phyloP scores from a whole-genome alignment of 2,888 invertebrate genomes.

The Rhagium mordax region DNA sequence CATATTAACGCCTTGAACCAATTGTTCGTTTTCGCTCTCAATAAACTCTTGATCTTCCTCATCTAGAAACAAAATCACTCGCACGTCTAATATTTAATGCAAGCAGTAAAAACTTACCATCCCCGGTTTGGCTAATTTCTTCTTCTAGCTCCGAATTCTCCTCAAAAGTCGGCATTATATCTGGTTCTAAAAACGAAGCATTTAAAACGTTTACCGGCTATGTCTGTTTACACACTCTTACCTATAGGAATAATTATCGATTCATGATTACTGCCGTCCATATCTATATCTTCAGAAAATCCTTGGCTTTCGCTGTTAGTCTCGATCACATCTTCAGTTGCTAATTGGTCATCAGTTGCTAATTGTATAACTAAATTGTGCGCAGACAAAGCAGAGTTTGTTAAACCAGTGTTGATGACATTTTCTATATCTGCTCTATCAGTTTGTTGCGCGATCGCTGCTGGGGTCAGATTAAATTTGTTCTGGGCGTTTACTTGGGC shows the following conservation, averaged over 20 bases:
- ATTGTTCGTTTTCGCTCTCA: slow-evolving; percentile 38
- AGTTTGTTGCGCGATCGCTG: slow-evolving; percentile 79
- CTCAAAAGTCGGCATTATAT: slow-evolving; percentile 3
- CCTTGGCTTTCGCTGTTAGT: slow-evolving; percentile 53
- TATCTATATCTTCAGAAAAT: slow-evolving; percentile 40
- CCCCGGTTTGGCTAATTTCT: slow-evolving; percentile 10
- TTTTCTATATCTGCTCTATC: slow-evolving; percentile 76
- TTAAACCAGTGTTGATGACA: slow-evolving; percentile 70
- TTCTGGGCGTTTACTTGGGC: slow-evolving; percentile 80
- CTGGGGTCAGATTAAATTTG: slow-evolving; percentile 82
- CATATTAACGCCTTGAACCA: slow-evolving; percentile 33
- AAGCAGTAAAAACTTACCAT: neutral
- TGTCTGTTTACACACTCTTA: neutral
- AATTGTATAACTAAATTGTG: slow-evolving; percentile 59
- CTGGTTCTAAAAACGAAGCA: slow-evolving; percentile 37
- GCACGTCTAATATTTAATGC: no score
- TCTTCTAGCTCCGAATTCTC: slow-evolving; percentile 21
- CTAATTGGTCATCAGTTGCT: slow-evolving; percentile 51
- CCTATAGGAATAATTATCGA: slow-evolving; percentile 48
- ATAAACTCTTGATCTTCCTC: slow-evolving; percentile 32
- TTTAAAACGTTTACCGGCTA: slow-evolving; percentile 1
- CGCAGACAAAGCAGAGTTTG: slow-evolving; percentile 58
- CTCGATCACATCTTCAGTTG: slow-evolving; percentile 40
- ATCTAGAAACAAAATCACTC: slow-evolving; percentile 14
- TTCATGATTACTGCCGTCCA: slow-evolving; percentile 41